Evolutionary conservation across 2,113 vertebrate genomes (phyloP).

Genomic region (Calyptommatus sinebrachiatus): DNA sequence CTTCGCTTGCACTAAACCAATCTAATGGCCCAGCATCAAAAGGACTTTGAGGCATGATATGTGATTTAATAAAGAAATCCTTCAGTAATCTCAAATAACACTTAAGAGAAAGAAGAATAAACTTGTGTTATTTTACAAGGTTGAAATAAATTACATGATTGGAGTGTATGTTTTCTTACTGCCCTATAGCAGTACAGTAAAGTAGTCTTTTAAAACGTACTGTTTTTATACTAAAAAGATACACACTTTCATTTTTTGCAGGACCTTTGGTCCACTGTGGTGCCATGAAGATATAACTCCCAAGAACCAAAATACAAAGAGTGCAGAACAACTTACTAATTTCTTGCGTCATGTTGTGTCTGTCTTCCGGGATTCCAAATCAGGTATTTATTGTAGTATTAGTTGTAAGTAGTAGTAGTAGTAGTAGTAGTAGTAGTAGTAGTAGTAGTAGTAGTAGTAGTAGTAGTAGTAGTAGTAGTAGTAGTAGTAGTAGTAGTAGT

Average conservation of each 20-base stretch:
- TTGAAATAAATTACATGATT: background rate
- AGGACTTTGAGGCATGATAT: no score
- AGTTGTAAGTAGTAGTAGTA: no score
- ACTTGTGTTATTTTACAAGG: background rate
- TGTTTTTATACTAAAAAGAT: constrained; percentile 13
- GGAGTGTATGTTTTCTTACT: background rate
- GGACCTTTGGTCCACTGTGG: constrained; percentile 95
- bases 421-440: no score
- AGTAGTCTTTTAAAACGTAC: background rate
- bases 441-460: no score
- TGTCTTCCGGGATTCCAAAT: constrained; percentile 95
- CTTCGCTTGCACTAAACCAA: no score
- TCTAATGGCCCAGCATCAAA: no score
- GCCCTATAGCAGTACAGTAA: background rate
- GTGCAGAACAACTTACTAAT: constrained; percentile 92
- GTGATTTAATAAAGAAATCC: background rate
- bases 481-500: no score
- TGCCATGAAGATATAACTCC: constrained; percentile 98
- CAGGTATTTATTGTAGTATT: constrained; percentile 74
- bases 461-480: no score
- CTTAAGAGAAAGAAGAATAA: background rate
- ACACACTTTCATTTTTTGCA: constrained; percentile 66
- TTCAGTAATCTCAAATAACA: background rate
- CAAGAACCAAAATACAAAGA: constrained; percentile 96
- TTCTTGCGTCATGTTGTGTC: constrained; percentile 94